phyloP scores from a whole-genome alignment of 1,140 invertebrate genomes.

The Carcinoscorpius rotundicauda region DNA sequence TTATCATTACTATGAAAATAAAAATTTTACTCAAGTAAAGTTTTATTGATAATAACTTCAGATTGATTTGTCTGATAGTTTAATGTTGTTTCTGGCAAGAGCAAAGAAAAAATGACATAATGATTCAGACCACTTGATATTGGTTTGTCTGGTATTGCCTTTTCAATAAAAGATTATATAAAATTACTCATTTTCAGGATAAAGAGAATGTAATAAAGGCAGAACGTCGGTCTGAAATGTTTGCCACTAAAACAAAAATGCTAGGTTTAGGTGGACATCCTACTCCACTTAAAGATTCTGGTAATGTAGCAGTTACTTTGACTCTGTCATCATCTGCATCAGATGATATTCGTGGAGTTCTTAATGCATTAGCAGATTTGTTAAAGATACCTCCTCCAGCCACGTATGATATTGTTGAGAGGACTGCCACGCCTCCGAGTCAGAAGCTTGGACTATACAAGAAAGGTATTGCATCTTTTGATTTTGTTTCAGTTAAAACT shows the following conservation, averaged over 20 bases:
- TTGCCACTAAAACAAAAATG: slow-evolving; percentile 25
- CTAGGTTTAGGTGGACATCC: slow-evolving; percentile 20
- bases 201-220: slow-evolving; percentile 34
- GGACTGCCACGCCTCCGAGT: slow-evolving; percentile 59
- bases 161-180: background rate
- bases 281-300: slow-evolving; percentile 49
- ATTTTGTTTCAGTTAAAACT: background rate
- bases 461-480: slow-evolving; percentile 8
- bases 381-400: slow-evolving; percentile 74
- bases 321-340: slow-evolving; percentile 77
- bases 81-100: no score
- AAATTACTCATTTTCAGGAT: slow-evolving; percentile 23
- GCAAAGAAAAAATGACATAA: no score
- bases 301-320: slow-evolving; percentile 83
- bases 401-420: slow-evolving; percentile 70
- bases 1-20: no score
- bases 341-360: slow-evolving; percentile 80
- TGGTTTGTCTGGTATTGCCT: background rate
- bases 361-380: slow-evolving; percentile 79
- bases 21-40: no score
- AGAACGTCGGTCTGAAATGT: slow-evolving; percentile 10
- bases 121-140: no score
- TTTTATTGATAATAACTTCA: no score
- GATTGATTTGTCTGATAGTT: no score
- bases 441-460: slow-evolving; percentile 66